Conservation (phyloP, 2,888 invertebrate genomes). For the Tipula helvola region DNA sequence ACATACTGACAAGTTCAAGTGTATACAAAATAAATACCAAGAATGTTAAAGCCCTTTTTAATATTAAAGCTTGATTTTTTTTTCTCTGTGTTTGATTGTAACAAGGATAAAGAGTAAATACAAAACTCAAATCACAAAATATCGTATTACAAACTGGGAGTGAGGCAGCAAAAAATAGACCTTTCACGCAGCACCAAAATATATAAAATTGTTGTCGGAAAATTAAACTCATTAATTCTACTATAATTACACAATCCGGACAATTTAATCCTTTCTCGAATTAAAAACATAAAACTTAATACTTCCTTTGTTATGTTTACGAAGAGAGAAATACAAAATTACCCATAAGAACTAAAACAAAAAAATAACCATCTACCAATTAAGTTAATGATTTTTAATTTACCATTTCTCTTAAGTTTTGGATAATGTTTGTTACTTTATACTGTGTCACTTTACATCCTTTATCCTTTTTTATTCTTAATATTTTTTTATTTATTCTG, state of each 20-base stretch:
- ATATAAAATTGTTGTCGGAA: not conserved
- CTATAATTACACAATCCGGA: not conserved
- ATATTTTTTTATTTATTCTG: not conserved
- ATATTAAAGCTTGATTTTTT: not conserved
- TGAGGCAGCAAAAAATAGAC: not conserved
- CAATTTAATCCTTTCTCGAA: not conserved
- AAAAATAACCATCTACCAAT: not conserved
- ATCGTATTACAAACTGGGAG: not conserved
- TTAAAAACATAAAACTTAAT: constrained; percentile 4
- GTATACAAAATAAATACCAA: not conserved
- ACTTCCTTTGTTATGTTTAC: not conserved
- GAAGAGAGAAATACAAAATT: not conserved
- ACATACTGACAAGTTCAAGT: not conserved
- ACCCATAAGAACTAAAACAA: not conserved
- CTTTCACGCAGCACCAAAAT: not conserved
- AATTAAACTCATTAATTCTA: not conserved
- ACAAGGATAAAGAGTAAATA: not conserved
- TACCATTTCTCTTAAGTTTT: not conserved
- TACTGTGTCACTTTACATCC: not conserved
- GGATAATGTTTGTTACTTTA: not conserved
- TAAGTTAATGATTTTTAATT: not conserved
- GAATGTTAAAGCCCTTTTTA: not conserved
- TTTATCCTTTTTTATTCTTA: not conserved
- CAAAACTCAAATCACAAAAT: not conserved
- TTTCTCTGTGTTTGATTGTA: not conserved